Percentiles rank a stretch among this genome's conserved stretches.
Evolutionary conservation across 2,113 vertebrate species (phyloP).

Genomic region (Eudorcas thomsonii): DNA sequence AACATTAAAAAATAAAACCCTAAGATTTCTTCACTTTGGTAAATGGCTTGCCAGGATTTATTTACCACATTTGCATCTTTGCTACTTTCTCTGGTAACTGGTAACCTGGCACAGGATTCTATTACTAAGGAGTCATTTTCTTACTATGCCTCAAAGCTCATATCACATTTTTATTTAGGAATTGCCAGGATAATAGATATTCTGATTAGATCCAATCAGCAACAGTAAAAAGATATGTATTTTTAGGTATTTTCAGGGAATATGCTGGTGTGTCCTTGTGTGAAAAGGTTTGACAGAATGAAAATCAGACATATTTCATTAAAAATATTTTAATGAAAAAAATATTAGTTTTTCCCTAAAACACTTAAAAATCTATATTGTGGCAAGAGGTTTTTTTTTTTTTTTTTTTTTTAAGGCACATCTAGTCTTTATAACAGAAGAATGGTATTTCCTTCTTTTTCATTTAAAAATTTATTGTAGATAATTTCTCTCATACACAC

Average conservation of each 20-base stretch:
- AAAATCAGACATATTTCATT: slow-evolving; percentile 19
- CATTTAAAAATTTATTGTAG: background rate
- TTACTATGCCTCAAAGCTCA: slow-evolving; percentile 3
- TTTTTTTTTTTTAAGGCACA: background rate
- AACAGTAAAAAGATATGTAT: slow-evolving; percentile 6
- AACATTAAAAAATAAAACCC: slow-evolving; percentile 7
- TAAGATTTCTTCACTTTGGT: background rate
- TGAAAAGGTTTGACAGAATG: background rate
- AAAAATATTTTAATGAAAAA: background rate
- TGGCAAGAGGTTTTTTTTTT: background rate
- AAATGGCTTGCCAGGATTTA: background rate
- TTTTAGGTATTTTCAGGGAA: background rate
- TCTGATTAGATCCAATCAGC: slow-evolving; percentile 30
- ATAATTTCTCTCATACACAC: background rate
- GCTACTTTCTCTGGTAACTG: background rate
- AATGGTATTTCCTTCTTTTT: background rate
- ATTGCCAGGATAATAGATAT: background rate
- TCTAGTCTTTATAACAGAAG: background rate
- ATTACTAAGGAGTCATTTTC: background rate
- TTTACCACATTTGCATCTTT: background rate
- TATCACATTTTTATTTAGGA: slow-evolving; percentile 19
- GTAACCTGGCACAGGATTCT: background rate
- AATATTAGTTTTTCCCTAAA: slow-evolving; percentile 4
- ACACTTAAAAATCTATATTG: background rate
- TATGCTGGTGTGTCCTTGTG: background rate